A percentile compares a stretch with the other conserved stretches of the same genome.
Evolutionary conservation across 2,797 vertebrate species (phyloP).

Genomic region (Rhinophrynus dorsalis): DNA sequence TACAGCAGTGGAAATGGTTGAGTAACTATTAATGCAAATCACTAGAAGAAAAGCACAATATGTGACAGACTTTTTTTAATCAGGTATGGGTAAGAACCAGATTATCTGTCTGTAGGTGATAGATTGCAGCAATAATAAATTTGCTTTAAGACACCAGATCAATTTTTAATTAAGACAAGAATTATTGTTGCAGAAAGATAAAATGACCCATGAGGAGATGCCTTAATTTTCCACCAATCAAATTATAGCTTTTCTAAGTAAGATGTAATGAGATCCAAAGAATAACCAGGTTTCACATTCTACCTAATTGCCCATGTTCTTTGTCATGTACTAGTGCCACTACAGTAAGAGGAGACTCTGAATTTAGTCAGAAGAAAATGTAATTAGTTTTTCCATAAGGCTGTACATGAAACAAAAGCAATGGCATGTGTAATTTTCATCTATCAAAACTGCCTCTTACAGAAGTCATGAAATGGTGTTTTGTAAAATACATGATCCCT

Average conservation of each 20-base stretch:
- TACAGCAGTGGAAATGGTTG: constrained; percentile 53
- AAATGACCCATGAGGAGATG: constrained; percentile 97
- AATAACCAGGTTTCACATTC: constrained; percentile 83
- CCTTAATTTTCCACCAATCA: constrained; percentile 98
- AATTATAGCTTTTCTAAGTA: constrained; percentile 93
- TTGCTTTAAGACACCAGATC: constrained; percentile 98
- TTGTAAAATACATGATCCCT: constrained; percentile 3
- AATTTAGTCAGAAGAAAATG: constrained; percentile 86
- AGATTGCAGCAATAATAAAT: constrained; percentile 99
- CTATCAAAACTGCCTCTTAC: constrained; percentile 71
- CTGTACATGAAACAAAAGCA: constrained; percentile 76
- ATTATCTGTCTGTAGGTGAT: constrained; percentile 98
- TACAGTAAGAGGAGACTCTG: constrained; percentile 82
- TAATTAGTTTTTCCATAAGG: constrained; percentile 85
- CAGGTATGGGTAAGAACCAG: constrained; percentile 97
- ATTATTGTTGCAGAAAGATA: constrained; percentile 99
- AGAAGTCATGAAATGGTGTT: constrained; percentile 60
- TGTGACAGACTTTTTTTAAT: constrained; percentile 89
- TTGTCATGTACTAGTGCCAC: constrained; percentile 84
- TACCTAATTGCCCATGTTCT: constrained; percentile 83
- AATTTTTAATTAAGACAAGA: constrained; percentile 99
- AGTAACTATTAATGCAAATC: constrained; percentile 79
- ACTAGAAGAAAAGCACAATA: constrained; percentile 81
- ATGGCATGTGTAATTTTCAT: constrained; percentile 73
- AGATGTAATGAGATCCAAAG: constrained; percentile 87